A percentile compares a stretch with the other conserved stretches of the same genome.
phyloP scores from a whole-genome alignment of 2,113 vertebrate genomes.

The Bettongia penicillata region DNA sequence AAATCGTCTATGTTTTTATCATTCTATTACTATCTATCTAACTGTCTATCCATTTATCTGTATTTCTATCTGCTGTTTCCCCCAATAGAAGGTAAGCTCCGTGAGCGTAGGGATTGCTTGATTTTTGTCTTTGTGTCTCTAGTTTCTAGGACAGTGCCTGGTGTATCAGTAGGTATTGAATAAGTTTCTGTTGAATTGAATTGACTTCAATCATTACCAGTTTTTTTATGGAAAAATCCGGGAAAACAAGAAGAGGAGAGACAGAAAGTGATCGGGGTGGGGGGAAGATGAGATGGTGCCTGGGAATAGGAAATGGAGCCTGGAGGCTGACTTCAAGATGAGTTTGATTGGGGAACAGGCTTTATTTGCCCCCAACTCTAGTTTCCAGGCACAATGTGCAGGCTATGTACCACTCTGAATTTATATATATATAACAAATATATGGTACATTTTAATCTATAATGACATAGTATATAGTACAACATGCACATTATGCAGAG shows the following conservation, averaged over 20 bases:
- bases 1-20: too few relatives aligned
- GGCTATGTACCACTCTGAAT: conserved; percentile 20
- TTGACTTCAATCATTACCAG: neutral
- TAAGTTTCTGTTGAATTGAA: neutral
- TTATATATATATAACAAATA: neutral
- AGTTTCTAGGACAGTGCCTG: neutral
- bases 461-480: neutral
- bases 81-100: neutral
- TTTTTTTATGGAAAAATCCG: neutral
- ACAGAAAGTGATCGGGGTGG: neutral
- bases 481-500: neutral
- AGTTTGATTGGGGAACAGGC: neutral
- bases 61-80: neutral
- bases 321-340: neutral
- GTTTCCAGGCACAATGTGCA: neutral
- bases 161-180: neutral
- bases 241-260: neutral
- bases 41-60: neutral
- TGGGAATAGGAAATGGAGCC: neutral
- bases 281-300: neutral
- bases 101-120: neutral
- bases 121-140: neutral
- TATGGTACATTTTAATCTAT: neutral
- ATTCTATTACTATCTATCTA: too few relatives aligned
- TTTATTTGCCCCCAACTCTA: neutral